Conservation (phyloP, 1,140 invertebrate genomes). For the Alviniconcha marisindica region DNA sequence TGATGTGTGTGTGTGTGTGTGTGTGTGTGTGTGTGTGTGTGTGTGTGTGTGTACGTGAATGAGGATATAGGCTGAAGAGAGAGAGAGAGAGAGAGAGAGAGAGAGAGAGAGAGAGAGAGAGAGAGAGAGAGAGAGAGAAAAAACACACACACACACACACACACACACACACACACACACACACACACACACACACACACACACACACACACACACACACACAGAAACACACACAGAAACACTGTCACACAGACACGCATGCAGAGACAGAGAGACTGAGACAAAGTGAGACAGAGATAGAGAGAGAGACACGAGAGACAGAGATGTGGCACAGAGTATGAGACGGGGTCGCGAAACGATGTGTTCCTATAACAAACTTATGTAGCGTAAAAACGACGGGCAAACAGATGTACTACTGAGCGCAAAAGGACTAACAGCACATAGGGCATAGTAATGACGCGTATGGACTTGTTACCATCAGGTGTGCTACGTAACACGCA, state of each 20-base stretch:
- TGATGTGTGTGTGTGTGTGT: no score
- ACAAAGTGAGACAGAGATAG: no score
- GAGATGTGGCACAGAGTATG: no score
- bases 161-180: background rate
- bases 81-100: background rate
- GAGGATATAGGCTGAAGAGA: background rate
- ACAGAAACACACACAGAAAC: background rate
- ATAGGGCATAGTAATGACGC: no score
- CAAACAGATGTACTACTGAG: no score
- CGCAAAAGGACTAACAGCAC: no score
- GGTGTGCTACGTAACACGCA: no score
- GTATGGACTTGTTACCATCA: no score
- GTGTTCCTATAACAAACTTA: background rate
- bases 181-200: constrained; percentile 26
- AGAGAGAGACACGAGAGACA: no score
- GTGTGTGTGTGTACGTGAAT: constrained; percentile 1
- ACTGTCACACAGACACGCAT: background rate
- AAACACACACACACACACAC: background rate
- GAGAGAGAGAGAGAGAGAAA: background rate
- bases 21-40: no score
- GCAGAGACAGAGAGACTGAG: background rate
- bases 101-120: constrained; percentile 20
- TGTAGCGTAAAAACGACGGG: no score
- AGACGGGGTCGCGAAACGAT: no score
- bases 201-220: background rate